Evolutionary conservation across 2,113 vertebrate species (phyloP).

Genomic region (Dissostichus mawsoni): DNA sequence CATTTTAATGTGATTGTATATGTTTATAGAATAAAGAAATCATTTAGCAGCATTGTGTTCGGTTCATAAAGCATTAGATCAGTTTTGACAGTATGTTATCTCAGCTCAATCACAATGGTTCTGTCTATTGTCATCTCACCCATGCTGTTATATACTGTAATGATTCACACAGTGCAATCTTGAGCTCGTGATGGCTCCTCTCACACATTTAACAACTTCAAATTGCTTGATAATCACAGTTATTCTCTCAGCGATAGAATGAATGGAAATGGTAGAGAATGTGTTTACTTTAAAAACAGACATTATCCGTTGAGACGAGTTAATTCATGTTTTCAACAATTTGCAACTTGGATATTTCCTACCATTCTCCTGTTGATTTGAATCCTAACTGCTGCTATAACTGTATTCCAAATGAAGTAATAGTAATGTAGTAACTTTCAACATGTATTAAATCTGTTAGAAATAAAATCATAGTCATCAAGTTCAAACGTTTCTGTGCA

Average conservation of each 20-base stretch:
- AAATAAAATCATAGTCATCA: background rate
- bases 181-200: background rate
- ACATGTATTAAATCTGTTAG: slow-evolving; percentile 7
- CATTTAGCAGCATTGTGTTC: background rate
- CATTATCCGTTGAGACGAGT: background rate
- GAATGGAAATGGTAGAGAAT: background rate
- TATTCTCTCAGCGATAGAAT: background rate
- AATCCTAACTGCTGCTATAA: background rate
- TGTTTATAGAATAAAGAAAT: background rate
- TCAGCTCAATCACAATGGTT: background rate
- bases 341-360: background rate
- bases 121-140: background rate
- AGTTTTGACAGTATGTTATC: background rate
- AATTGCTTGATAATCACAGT: slow-evolving; percentile 6
- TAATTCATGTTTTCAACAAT: background rate
- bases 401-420: background rate
- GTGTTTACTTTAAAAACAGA: background rate
- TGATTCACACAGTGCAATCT: background rate
- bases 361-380: background rate
- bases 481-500: background rate
- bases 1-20: background rate
- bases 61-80: background rate
- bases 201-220: background rate
- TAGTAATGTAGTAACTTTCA: background rate
- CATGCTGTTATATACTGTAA: background rate